Base-by-base conservation (phyloP, 2,797 vertebrate species). In the Chromobotia macracanthus region DNA sequence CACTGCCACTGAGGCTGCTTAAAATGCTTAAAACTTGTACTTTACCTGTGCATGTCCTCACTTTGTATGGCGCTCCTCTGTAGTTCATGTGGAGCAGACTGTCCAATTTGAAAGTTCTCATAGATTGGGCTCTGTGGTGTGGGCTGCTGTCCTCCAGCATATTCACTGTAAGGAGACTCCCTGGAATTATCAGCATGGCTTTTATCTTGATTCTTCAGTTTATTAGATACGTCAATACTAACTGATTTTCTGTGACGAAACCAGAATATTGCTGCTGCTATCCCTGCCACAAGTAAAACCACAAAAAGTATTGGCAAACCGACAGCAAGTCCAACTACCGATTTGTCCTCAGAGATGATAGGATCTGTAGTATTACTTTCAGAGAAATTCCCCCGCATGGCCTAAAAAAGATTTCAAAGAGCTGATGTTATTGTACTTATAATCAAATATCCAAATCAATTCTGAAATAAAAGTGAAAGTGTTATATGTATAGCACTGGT, bases 71-170 rank as follows among this genome's bases (percentile, higher is more conserved):
- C 4, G 1, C 50, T 46, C 10, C 31, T 65, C 13, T 79, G 60
- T 56, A 21, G 31, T 21, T 66, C 44, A 0, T 21, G 12, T 3
- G 7, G 31, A 46, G 38, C 61, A 48, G 41, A 68, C 46, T 80
- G 64, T 75, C 53, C 41, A 1, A 48, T 46, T 19, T 79, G 75
- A 72, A 92, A 74, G 82, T 93, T 93, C 85, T 92, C 92, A 77
- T 93, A 93, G 55, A 93, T 89, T 10, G 92, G 87, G 1, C 15
- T 55, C 12, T 86, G 87, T 19, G 0, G 53, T 5, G 3, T 5
- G 6, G 82, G 5, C 7, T 72, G 69, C 2, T 65, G 50, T 23
- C 25, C 76, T 79, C 7, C 50, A 19, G 10, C n/a, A 16, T 82
- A 50, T 15, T 28, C n/a, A n/a, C 12, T 72, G 25, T 89, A 88